Evolutionary conservation across 2,797 vertebrate species (phyloP), one percentile per base, ranked within the genome.

Genomic region (Mormyrops attenuatus): DNA sequence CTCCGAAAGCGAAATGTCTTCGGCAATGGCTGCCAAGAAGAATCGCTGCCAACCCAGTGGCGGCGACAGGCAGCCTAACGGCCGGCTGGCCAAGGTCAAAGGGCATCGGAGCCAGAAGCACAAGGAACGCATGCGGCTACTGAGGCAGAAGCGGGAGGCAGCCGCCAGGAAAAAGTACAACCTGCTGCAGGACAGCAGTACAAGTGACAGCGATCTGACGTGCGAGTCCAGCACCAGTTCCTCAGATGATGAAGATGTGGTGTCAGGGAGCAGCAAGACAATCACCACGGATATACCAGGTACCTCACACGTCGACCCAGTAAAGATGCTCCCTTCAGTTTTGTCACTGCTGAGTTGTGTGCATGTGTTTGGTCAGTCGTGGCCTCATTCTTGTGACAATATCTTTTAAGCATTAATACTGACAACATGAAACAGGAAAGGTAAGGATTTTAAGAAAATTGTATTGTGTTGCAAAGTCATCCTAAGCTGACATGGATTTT

Each of bases 111-210:
- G 98, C 94, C 97, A 99, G 95, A 98, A 98, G 96, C 98, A 99
- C 95, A 99, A 98, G 95, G 98, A 99, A 92, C 96, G 98, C 84
- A 99, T 99, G 92, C 96, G 98, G n/a, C 94, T 99, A 82, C 93
- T 99, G 90, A 95, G 98, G 66, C 98, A 99, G 95, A 99, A 99
- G 89, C 95, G 99, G 57, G 99, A 99, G 92, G 98, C 98, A 0
- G 98, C 98, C 22, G 98, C 98, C 17, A 95, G 98, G 87, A 99
- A 98, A 95, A 99, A 99, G 91, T 99, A 99, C 87, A 99, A 98
- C 95, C 95, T 99, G 95, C 97, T 99, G 94, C 98, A 99, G 97
- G 97, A 99, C 97, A 99, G 98, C 96, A 99, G 98, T 95, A 99
- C 98, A 84, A 99, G 98, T 47, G 98, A 99, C 93, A 99, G 98